Evolutionary conservation across 2,888 invertebrate species (phyloP).

Genomic region (Nomada ruficornis): DNA sequence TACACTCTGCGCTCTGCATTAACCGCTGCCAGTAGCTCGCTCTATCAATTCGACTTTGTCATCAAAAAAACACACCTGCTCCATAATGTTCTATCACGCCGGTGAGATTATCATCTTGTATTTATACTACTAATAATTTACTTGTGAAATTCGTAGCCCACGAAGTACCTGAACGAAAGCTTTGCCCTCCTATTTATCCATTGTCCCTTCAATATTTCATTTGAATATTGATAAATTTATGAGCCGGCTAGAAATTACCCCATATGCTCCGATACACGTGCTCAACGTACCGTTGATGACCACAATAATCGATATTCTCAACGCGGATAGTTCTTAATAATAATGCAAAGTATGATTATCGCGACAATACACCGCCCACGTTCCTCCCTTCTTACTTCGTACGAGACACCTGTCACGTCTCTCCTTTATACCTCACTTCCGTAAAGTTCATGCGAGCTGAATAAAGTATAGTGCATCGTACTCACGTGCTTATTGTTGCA

Average conservation of each 20-base stretch:
- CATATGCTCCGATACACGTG: background rate
- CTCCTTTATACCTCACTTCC: conserved; percentile 53
- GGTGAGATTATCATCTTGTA: no score
- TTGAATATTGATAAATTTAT: background rate
- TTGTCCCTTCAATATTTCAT: no score
- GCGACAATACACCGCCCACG: conserved; percentile 9
- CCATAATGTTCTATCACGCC: background rate
- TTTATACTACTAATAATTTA: background rate
- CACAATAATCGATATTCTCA: background rate
- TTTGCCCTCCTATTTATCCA: no score
- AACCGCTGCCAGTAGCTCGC: no score
- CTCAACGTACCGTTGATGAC: no score
- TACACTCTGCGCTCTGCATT: no score
- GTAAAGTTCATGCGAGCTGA: conserved; percentile 52
- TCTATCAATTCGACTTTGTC: background rate
- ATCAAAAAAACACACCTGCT: background rate
- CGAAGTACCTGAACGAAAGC: no score
- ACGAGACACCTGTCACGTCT: conserved; percentile 22
- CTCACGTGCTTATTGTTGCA: conserved; percentile 38
- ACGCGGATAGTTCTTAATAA: background rate
- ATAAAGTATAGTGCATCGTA: conserved; percentile 58
- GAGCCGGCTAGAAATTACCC: background rate
- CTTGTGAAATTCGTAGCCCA: no score
- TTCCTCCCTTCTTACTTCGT: conserved; percentile 12
- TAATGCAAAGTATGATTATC: background rate